Conservation (phyloP, 2,797 vertebrate genomes). For the Rhyacichthys aspro region DNA sequence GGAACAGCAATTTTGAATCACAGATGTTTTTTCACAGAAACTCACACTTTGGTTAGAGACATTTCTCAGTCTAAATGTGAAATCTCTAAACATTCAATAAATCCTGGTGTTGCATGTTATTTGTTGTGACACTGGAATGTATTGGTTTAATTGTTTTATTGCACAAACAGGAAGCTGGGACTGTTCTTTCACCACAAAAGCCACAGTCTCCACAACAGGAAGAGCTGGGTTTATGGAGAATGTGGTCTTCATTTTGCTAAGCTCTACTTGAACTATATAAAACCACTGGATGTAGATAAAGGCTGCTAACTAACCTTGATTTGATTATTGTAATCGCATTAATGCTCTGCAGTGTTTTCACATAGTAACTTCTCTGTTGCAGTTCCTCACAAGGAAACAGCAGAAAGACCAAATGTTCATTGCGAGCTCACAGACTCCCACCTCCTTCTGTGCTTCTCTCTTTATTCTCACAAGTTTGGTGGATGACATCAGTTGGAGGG, state of each 20-base stretch:
- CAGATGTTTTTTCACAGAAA: background rate
- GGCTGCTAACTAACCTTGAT: background rate
- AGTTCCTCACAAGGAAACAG: slow-evolving; percentile 30
- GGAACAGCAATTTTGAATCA: background rate
- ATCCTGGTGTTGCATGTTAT: slow-evolving; percentile 17
- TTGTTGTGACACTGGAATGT: slow-evolving; percentile 8
- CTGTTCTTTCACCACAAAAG: slow-evolving; percentile 7
- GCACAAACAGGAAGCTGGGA: slow-evolving; percentile 29
- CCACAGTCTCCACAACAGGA: slow-evolving; percentile 4
- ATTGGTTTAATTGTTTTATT: slow-evolving; percentile 31
- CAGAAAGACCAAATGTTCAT: slow-evolving; percentile 40
- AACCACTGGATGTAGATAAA: background rate
- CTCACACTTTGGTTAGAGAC: background rate
- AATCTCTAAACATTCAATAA: slow-evolving; percentile 13
- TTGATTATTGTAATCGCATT: slow-evolving; percentile 5
- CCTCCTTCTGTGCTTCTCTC: slow-evolving; percentile 38
- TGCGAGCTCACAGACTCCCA: slow-evolving; percentile 49
- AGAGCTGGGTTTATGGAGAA: slow-evolving; percentile 2
- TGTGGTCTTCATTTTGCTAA: slow-evolving; percentile 13
- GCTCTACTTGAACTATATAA: background rate
- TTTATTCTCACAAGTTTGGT: slow-evolving; percentile 21
- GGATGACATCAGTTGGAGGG: slow-evolving; percentile 24
- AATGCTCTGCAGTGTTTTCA: slow-evolving; percentile 2
- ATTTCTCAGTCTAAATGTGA: slow-evolving; percentile 1
- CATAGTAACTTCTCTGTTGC: slow-evolving; percentile 5